These are phyloP conservation scores for Pandion haliaetus DNA, from an alignment of 2,113 vertebrate genomes.

Conservation along the genomic window DNA sequence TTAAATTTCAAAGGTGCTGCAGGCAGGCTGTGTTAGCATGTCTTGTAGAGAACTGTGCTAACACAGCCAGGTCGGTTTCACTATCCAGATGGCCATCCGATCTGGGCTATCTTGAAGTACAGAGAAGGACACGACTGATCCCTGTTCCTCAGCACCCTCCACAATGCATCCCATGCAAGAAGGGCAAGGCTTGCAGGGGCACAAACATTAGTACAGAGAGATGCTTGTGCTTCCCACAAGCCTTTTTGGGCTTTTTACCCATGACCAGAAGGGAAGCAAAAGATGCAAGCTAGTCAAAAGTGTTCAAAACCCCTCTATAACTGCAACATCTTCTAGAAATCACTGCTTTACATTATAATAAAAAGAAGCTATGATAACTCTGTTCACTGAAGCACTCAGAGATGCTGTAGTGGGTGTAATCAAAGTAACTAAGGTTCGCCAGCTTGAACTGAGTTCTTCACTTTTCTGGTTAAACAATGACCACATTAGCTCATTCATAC, in stretches of 20 bases:
- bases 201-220: background rate
- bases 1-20: background rate
- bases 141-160: background rate
- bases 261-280: background rate
- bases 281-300: background rate
- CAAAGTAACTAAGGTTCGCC: background rate
- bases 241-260: rapidly evolving
- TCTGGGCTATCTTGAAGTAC: background rate
- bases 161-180: background rate
- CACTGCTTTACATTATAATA: background rate
- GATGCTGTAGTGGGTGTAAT: background rate
- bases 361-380: background rate
- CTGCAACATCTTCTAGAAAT: background rate
- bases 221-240: background rate
- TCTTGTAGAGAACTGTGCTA: background rate
- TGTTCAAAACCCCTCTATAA: background rate
- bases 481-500: background rate
- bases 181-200: background rate
- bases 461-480: background rate
- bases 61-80: background rate
- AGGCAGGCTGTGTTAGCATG: background rate
- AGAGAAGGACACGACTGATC: background rate
- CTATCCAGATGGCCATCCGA: background rate
- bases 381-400: background rate
- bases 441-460: background rate